These are phyloP conservation scores for Villa cingulata DNA, from an alignment of 2,888 invertebrate species.

Conservation along the genomic window DNA sequence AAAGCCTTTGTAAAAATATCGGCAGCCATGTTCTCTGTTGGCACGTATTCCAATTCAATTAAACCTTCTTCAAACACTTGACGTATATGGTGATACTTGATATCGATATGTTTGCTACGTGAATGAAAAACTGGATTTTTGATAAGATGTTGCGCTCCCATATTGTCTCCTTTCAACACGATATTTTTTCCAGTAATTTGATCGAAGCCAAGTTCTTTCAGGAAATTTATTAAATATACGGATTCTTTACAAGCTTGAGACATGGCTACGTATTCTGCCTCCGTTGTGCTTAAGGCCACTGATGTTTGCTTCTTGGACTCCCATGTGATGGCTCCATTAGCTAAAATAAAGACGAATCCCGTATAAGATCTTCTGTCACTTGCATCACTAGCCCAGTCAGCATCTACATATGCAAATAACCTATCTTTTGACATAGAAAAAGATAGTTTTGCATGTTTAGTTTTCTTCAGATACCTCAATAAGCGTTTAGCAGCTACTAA, in stretches of 20 bases:
- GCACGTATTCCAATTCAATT: neutral
- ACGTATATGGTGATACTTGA: slow-evolving; percentile 6
- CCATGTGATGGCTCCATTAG: neutral
- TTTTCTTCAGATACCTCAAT: too few relatives aligned
- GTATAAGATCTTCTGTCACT: too few relatives aligned
- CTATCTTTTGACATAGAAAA: too few relatives aligned
- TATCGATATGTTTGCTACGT: slow-evolving; percentile 7
- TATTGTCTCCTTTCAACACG: slow-evolving; percentile 4
- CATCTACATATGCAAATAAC: too few relatives aligned
- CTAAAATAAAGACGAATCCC: too few relatives aligned
- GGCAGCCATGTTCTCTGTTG: neutral
- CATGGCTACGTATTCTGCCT: slow-evolving; percentile 1
- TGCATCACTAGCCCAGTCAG: too few relatives aligned
- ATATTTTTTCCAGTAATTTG: neutral
- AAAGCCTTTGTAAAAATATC: slow-evolving; percentile 7
- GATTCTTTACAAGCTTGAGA: slow-evolving; percentile 7
- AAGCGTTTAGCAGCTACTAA: too few relatives aligned
- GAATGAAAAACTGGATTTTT: slow-evolving; percentile 5
- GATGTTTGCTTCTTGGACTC: neutral
- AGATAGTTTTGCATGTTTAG: too few relatives aligned
- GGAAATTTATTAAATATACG: slow-evolving; percentile 6
- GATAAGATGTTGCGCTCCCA: slow-evolving; percentile 5
- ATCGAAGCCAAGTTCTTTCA: slow-evolving; percentile 1
- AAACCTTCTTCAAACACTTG: slow-evolving; percentile 1
- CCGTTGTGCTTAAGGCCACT: neutral